phyloP scores from a whole-genome alignment of 2,888 invertebrate species.

The Drosophila eohydei region DNA sequence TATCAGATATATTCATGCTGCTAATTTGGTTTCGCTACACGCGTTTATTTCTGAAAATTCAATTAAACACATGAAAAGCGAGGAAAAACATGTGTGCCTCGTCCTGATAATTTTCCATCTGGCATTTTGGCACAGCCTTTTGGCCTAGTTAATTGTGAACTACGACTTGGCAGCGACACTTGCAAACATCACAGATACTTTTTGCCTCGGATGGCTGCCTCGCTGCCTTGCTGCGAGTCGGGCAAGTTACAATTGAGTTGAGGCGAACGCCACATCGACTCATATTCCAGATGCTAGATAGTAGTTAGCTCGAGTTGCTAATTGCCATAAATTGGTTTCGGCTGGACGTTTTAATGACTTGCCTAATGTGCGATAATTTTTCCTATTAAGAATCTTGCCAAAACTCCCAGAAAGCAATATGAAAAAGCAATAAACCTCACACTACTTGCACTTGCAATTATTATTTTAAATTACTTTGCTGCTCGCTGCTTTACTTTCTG shows the following conservation, averaged over 20 bases:
- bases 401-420: slow-evolving; percentile 16
- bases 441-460: slow-evolving; percentile 3
- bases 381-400: slow-evolving; percentile 35
- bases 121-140: slow-evolving; percentile 37
- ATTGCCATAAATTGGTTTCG: slow-evolving; percentile 53
- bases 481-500: not conserved
- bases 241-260: slow-evolving; percentile 17
- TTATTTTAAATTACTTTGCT: slow-evolving; percentile 14
- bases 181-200: slow-evolving; percentile 36
- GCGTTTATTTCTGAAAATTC: slow-evolving; percentile 63
- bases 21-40: slow-evolving; percentile 19
- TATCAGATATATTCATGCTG: slow-evolving; percentile 16
- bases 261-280: slow-evolving; percentile 26
- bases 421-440: slow-evolving; percentile 4
- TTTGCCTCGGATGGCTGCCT: slow-evolving; percentile 1
- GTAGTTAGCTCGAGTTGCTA: slow-evolving; percentile 22
- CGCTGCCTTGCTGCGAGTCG: not conserved
- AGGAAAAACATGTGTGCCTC: slow-evolving; percentile 62
- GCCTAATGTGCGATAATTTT: slow-evolving; percentile 47
- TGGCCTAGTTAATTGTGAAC: slow-evolving; percentile 57
- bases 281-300: slow-evolving; percentile 31
- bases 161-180: slow-evolving; percentile 45
- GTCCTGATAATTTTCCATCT: slow-evolving; percentile 58
- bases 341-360: slow-evolving; percentile 47
- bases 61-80: slow-evolving; percentile 65